These are phyloP conservation scores for Lynx canadensis DNA, from an alignment of 2,113 vertebrate species.

Conservation along the genomic window DNA sequence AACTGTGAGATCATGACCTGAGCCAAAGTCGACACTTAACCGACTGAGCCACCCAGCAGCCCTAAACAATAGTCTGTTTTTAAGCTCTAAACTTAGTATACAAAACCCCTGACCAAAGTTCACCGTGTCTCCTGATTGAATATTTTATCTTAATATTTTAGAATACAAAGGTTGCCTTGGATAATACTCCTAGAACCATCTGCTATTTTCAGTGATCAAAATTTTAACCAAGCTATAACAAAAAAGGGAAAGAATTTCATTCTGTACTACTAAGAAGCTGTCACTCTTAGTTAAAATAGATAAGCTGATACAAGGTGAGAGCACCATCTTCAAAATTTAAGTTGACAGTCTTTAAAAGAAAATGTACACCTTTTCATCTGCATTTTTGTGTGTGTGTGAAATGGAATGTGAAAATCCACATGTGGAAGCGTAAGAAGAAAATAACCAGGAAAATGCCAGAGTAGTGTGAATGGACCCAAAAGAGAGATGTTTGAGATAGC, in stretches of 20 bases:
- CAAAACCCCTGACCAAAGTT: not conserved
- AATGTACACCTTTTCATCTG: not conserved
- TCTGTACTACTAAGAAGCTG: not conserved
- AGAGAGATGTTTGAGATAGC: not conserved
- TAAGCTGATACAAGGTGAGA: not conserved
- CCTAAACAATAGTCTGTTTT: not conserved
- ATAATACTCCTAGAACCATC: not conserved
- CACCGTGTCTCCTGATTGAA: not conserved
- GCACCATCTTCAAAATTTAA: not conserved
- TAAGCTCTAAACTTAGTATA: not conserved
- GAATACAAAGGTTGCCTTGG: not conserved
- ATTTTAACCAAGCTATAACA: not conserved
- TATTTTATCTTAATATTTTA: conserved; percentile 19
- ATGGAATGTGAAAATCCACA: not conserved
- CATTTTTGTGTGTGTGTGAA: not conserved
- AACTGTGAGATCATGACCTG: too few species aligned
- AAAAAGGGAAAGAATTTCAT: not conserved
- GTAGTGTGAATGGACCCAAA: not conserved
- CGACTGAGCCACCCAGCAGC: too few species aligned
- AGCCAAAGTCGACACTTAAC: too few species aligned
- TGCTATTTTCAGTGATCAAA: not conserved
- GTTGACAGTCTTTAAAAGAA: not conserved
- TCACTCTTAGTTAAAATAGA: not conserved
- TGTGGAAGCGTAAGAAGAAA: not conserved
- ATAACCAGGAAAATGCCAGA: not conserved